A percentile compares a stretch with the other conserved stretches of the same genome.
Evolutionary conservation across 1,140 invertebrate species (phyloP).

Genomic region (Bombus waltoni): DNA sequence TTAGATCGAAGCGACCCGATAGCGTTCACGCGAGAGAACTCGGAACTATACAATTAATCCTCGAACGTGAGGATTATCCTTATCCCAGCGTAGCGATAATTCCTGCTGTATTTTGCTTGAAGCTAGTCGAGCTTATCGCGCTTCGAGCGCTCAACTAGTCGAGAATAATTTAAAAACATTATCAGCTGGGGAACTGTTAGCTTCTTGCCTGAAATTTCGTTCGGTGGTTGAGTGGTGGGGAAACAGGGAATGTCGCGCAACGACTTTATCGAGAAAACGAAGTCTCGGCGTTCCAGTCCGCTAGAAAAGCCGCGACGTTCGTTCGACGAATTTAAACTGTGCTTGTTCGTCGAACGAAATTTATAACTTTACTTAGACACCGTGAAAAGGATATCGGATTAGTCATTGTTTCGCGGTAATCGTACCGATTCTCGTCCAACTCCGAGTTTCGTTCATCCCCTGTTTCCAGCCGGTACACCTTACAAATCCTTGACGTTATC

Average conservation of each 20-base stretch:
- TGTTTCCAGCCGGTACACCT: no score
- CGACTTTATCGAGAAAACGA: not conserved
- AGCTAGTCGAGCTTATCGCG: slow-evolving; percentile 14
- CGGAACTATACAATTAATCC: slow-evolving; percentile 54
- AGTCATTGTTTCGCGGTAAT: no score
- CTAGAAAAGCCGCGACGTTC: no score
- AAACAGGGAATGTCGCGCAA: not conserved
- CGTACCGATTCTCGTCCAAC: no score
- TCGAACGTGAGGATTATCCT: slow-evolving; percentile 53
- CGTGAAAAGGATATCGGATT: no score
- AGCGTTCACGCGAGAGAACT: slow-evolving; percentile 57
- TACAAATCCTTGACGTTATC: no score
- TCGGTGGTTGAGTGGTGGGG: no score
- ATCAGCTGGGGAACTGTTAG: slow-evolving; percentile 1
- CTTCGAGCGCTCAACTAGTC: not conserved
- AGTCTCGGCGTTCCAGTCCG: no score
- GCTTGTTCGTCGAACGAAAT: not conserved
- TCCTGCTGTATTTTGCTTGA: slow-evolving; percentile 43
- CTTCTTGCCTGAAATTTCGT: not conserved
- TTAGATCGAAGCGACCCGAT: slow-evolving; percentile 46
- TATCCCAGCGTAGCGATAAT: slow-evolving; percentile 42
- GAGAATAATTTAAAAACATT: slow-evolving; percentile 41
- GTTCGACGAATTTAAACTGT: no score
- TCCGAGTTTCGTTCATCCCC: no score
- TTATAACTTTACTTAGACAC: not conserved